A percentile compares a stretch with the other conserved stretches of the same genome.
Evolutionary conservation across 2,888 invertebrate species (phyloP).

Genomic region (Caenorhabditis sp.): DNA sequence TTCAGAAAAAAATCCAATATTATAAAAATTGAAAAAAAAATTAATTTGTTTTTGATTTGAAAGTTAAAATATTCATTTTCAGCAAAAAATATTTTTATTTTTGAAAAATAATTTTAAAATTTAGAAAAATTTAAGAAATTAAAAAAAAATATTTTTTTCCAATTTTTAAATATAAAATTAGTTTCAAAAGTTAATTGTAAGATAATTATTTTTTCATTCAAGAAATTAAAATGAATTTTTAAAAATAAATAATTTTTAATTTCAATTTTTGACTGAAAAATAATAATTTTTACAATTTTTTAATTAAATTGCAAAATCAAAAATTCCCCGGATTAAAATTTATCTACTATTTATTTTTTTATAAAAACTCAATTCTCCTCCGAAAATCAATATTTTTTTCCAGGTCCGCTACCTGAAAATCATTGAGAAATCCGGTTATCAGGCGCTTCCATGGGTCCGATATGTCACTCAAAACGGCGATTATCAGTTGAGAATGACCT

Average conservation of each 20-base stretch:
- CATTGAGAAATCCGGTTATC: slow-evolving; percentile 99
- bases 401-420: slow-evolving; percentile 95
- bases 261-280: not conserved
- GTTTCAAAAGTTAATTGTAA: not conserved
- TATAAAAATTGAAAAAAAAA: not conserved
- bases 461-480: slow-evolving; percentile 99
- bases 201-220: not conserved
- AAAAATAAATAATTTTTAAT: not conserved
- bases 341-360: too few relatives aligned
- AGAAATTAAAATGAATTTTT: not conserved
- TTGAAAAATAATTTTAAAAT: too few relatives aligned
- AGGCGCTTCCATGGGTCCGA: slow-evolving; percentile 98
- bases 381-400: too few relatives aligned
- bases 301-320: not conserved
- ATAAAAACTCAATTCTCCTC: too few relatives aligned
- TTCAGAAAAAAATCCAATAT: not conserved
- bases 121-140: not conserved
- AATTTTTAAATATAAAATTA: not conserved
- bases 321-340: not conserved
- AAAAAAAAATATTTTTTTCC: not conserved
- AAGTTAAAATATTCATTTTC: too few relatives aligned
- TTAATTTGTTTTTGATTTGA: too few relatives aligned
- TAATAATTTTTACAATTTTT: not conserved
- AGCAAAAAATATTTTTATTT: too few relatives aligned
- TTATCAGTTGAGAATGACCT: slow-evolving; percentile 91